Conservation (phyloP, 2,797 vertebrate species). For the Graptemys geographica region DNA sequence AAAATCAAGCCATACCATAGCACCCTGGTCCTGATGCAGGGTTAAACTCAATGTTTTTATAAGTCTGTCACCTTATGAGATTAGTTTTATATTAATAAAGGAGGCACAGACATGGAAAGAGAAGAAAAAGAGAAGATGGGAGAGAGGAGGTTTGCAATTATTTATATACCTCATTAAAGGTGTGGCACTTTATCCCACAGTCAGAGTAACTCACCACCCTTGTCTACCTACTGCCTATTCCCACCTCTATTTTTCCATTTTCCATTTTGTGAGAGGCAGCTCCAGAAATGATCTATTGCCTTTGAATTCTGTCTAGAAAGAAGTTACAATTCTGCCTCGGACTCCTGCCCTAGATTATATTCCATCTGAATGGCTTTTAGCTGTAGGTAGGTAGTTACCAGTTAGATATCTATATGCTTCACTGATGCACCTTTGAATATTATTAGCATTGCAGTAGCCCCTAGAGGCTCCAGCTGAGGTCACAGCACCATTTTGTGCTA, state of each 20-base stretch:
- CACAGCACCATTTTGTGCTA: not conserved
- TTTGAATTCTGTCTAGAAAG: not conserved
- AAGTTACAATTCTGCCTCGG: accelerated
- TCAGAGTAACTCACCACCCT: not conserved
- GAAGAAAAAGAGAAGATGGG: not conserved
- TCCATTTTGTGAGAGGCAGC: not conserved
- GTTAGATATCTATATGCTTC: not conserved
- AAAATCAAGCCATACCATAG: not conserved
- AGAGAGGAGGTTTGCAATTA: not conserved
- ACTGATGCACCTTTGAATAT: not conserved
- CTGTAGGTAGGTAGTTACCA: not conserved
- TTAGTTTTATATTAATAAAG: not conserved
- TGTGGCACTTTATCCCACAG: not conserved
- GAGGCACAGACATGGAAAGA: not conserved
- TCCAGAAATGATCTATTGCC: not conserved
- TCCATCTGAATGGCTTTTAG: not conserved
- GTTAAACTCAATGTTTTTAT: not conserved
- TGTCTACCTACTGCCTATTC: not conserved
- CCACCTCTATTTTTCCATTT: not conserved
- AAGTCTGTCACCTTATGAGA: not conserved
- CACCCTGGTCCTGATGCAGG: accelerated
- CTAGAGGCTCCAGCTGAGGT: accelerated
- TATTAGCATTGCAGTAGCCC: not conserved
- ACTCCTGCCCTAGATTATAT: not conserved
- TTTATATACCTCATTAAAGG: not conserved